A percentile compares a stretch with the other conserved stretches of the same genome.
Evolutionary conservation across 2,113 vertebrate species (phyloP).

Genomic region (Macrotus californicus): DNA sequence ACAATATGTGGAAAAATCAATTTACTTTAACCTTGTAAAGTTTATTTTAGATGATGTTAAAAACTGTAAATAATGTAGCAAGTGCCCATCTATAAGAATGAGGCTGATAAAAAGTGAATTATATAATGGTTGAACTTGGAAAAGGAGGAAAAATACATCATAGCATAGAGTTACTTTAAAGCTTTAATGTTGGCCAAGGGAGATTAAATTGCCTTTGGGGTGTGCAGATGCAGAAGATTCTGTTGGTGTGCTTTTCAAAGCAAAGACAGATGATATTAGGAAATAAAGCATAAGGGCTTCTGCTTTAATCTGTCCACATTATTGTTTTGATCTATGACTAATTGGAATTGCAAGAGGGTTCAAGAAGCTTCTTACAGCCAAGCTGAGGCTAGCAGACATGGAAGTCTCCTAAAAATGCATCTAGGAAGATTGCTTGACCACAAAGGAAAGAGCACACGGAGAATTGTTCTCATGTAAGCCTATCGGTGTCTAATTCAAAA

Average conservation of each 20-base stretch:
- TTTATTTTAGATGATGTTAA: slow-evolving; percentile 61
- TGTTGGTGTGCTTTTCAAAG: slow-evolving; percentile 69
- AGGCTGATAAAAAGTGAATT: slow-evolving; percentile 65
- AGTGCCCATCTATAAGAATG: slow-evolving; percentile 59
- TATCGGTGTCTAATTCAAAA: slow-evolving; percentile 22
- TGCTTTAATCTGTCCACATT: slow-evolving; percentile 65
- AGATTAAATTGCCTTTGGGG: slow-evolving; percentile 71
- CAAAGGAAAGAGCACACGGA: slow-evolving; percentile 37
- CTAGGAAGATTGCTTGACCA: slow-evolving; percentile 26
- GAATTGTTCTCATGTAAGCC: slow-evolving; percentile 33
- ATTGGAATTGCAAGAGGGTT: slow-evolving; percentile 65
- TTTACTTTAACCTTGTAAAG: slow-evolving; percentile 36
- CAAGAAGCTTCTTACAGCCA: slow-evolving; percentile 61
- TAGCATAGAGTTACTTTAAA: slow-evolving; percentile 71
- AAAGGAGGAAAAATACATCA: slow-evolving; percentile 63
- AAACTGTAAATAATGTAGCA: slow-evolving; percentile 63
- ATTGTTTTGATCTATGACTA: slow-evolving; percentile 73
- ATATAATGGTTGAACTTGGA: slow-evolving; percentile 63
- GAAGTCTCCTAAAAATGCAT: slow-evolving; percentile 38
- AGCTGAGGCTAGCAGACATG: slow-evolving; percentile 53
- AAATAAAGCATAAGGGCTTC: slow-evolving; percentile 66
- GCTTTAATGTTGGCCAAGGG: slow-evolving; percentile 40
- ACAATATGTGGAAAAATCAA: slow-evolving; percentile 19
- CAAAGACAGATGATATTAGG: slow-evolving; percentile 70
- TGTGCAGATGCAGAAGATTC: slow-evolving; percentile 68